A percentile compares a stretch with the other conserved stretches of the same genome.
phyloP scores from a whole-genome alignment of 2,113 vertebrate genomes.

The Girardinichthys multiradiatus region DNA sequence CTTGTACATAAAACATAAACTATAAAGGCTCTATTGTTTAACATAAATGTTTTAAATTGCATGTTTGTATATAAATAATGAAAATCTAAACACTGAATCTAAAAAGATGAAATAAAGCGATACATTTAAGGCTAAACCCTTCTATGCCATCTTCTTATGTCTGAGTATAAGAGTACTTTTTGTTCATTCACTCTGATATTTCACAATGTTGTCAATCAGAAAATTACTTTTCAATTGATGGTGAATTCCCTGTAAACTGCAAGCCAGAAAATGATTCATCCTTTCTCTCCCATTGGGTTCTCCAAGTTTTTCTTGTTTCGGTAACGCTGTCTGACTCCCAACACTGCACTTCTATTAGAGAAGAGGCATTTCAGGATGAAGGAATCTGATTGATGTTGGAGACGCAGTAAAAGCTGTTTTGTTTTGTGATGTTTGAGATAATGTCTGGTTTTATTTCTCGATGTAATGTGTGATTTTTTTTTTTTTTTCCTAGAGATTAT shows the following conservation, averaged over 20 bases:
- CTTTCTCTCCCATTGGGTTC: slow-evolving; percentile 19
- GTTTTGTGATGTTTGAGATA: background rate
- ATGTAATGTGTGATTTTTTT: background rate
- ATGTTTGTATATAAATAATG: background rate
- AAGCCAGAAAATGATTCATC: slow-evolving; percentile 39
- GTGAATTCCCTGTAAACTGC: slow-evolving; percentile 18
- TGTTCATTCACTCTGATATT: slow-evolving; percentile 31
- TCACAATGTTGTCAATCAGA: slow-evolving; percentile 30
- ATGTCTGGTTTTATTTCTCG: background rate
- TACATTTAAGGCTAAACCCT: background rate
- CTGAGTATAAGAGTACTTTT: background rate
- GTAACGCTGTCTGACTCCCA: slow-evolving; percentile 17
- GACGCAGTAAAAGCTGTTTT: slow-evolving; percentile 1
- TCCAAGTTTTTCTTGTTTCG: slow-evolving; percentile 46
- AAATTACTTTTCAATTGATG: slow-evolving; percentile 31
- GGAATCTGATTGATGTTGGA: slow-evolving; percentile 17
- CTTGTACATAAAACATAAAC: background rate
- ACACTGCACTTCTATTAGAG: slow-evolving; percentile 9
- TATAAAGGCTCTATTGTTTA: background rate
- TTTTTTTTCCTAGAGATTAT: background rate
- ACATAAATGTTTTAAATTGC: background rate
- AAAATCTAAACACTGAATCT: background rate
- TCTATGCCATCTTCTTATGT: background rate
- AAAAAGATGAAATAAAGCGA: background rate
- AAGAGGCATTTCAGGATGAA: slow-evolving; percentile 24